Evolutionary conservation across 2,888 invertebrate genomes (phyloP).

Genomic region (Punctoribates punctum): DNA sequence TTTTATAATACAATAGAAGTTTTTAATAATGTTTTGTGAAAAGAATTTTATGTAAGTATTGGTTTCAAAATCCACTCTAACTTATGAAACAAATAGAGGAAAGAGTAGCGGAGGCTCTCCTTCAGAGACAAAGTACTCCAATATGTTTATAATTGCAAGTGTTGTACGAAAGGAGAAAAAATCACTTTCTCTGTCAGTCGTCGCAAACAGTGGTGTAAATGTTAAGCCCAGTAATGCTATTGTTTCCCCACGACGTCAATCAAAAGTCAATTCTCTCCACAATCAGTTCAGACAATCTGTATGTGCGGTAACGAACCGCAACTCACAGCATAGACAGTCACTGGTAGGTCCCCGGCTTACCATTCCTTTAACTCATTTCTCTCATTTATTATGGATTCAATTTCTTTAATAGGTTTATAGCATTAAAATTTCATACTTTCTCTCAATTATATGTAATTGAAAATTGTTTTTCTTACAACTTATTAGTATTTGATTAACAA

Average conservation of each 20-base stretch:
- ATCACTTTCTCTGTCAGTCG: constrained; percentile 18
- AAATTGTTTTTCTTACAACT: background rate
- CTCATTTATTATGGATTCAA: constrained; percentile 23
- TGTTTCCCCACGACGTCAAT: constrained; percentile 38
- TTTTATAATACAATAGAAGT: background rate
- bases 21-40: constrained; percentile 14
- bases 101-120: background rate
- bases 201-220: constrained; percentile 8
- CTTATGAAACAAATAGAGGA: background rate
- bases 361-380: constrained; percentile 18
- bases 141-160: constrained; percentile 17
- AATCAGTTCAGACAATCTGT: constrained; percentile 27
- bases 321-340: background rate
- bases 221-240: constrained; percentile 33
- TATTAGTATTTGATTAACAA: background rate
- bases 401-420: constrained; percentile 17
- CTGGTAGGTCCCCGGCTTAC: background rate
- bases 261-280: constrained; percentile 28
- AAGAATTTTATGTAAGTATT: background rate
- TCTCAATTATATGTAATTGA: background rate
- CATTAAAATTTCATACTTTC: constrained; percentile 3
- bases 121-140: background rate
- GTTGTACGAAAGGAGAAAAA: constrained; percentile 12
- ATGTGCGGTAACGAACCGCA: constrained; percentile 30
- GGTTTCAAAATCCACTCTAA: background rate